Conservation (phyloP, 2,888 invertebrate species). For the Thera britannica region DNA sequence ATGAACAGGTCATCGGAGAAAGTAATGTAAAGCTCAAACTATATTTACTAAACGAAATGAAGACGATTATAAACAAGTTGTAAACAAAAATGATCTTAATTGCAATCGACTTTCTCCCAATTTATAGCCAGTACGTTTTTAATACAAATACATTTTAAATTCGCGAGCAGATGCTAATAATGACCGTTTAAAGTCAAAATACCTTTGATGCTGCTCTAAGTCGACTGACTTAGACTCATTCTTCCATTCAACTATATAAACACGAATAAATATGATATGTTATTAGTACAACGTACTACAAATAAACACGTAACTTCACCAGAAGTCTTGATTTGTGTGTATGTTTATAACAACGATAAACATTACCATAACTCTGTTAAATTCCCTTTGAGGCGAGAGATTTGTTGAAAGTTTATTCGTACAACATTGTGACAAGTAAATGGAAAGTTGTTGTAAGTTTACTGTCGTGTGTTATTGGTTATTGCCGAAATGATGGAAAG, state of each 20-base stretch:
- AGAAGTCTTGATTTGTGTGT: slow-evolving; percentile 24
- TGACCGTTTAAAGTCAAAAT: background rate
- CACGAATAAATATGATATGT: background rate
- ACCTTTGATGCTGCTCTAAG: background rate
- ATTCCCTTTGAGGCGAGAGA: slow-evolving; percentile 17
- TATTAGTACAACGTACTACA: background rate
- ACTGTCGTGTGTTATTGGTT: slow-evolving; percentile 3
- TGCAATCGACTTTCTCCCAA: slow-evolving; percentile 15
- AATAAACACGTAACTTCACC: slow-evolving; percentile 12
- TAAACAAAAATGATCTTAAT: slow-evolving; percentile 17
- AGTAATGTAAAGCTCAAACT: background rate
- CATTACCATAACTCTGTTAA: slow-evolving; percentile 31
- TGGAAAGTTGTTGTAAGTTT: slow-evolving; percentile 12
- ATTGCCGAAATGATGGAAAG: slow-evolving; percentile 9
- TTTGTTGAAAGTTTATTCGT: slow-evolving; percentile 23
- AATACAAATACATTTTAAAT: background rate
- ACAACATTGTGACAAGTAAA: slow-evolving; percentile 25
- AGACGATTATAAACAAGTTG: slow-evolving; percentile 17
- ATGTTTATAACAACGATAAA: slow-evolving; percentile 31
- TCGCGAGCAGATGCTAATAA: background rate
- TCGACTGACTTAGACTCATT: background rate
- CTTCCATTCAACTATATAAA: background rate
- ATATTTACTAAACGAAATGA: slow-evolving; percentile 10
- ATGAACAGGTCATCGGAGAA: background rate
- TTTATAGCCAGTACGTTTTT: background rate